Evolutionary conservation across 2,113 vertebrate species (phyloP), one percentile per base, ranked within the genome.

Genomic region (Glareola pratincola): DNA sequence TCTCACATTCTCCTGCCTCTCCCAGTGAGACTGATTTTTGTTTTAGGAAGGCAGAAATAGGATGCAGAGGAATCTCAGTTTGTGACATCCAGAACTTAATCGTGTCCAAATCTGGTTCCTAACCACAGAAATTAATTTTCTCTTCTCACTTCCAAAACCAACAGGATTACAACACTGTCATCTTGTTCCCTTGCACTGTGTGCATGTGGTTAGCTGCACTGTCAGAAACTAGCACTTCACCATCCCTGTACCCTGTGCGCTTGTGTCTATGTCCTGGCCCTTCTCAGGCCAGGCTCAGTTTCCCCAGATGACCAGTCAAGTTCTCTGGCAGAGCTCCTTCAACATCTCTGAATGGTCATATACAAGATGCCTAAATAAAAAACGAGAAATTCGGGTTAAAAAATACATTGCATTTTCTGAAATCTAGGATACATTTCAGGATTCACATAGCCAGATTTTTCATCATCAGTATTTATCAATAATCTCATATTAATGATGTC

Each of bases 171-270:
- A 53, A 4, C 9, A 14, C 9, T 53, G 6, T 22, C 20, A 48
- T 48, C 3, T 9, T 37, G 12, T 62, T 47, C 32, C 15, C 3
- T 60, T 37, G 16, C 3, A 0, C 11, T 75, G 14, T 14, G 29
- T 53, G 10, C 54, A 43, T 75, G 37, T 2, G 4, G 12, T 56
- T 72, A 54, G 9, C 39, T 79, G 20, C n/a, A 27, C 9, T 14
- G 24, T 30, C 51, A 88, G n/a, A 82, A 79, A 32, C 7, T 7
- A 39, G 3, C 32, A 22, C 5, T 53, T 14, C 12, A 41, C 5
- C 26, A 43, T 1, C 18, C 22, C 6, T 37, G 2, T 9, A 6
- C 2, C 8, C 7, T 26, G 2, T 45, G 6, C 6, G 15, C 9
- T 53, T 32, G 4, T 50, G 10, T 3, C 7, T 45, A 9, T 45